A percentile compares a stretch with the other conserved stretches of the same genome.
Evolutionary conservation across 2,797 vertebrate genomes (phyloP).

Genomic region (Lepilemur ruficaudatus): DNA sequence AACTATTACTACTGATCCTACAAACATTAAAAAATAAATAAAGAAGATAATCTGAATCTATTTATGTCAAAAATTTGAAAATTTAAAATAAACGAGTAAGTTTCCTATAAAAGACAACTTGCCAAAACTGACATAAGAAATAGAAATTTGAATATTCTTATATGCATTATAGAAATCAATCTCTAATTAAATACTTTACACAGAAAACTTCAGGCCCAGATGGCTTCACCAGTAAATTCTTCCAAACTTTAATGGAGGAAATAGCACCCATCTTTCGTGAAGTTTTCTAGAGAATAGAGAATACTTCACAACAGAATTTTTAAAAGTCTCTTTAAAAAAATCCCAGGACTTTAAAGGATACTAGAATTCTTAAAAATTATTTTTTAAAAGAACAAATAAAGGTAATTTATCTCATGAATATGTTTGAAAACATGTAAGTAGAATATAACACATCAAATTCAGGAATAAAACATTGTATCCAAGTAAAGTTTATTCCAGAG

Average conservation of each 20-base stretch:
- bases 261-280: neutral
- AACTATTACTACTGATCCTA: neutral
- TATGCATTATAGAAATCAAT: neutral
- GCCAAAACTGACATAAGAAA: neutral
- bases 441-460: neutral
- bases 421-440: neutral
- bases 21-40: neutral
- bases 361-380: neutral
- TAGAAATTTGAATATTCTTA: neutral
- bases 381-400: neutral
- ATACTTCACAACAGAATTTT: neutral
- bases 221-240: neutral
- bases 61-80: slow-evolving; percentile 4
- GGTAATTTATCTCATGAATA: neutral
- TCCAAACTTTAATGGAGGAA: neutral
- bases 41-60: neutral
- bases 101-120: neutral
- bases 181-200: neutral
- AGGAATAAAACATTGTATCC: neutral
- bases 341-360: neutral
- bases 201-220: neutral
- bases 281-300: neutral
- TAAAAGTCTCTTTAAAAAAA: slow-evolving; percentile 6
- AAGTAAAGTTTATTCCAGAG: neutral
- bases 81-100: neutral